Conservation (phyloP, 1,140 invertebrate genomes). For the Drosophila burlai region DNA sequence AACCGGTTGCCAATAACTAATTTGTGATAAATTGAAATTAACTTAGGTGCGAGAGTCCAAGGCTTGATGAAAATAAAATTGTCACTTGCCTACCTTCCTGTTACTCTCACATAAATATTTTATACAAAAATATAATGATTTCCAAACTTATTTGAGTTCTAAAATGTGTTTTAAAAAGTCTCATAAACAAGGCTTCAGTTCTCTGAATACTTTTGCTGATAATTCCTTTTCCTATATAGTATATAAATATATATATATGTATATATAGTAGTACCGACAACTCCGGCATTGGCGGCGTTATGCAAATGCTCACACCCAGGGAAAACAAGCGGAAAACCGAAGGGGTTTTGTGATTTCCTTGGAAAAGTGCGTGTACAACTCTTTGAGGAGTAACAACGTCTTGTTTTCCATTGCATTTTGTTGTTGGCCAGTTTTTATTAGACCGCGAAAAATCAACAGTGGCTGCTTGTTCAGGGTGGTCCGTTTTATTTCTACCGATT, state of each 20-base stretch:
- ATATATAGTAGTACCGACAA: slow-evolving; percentile 3
- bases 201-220: background rate
- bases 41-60: background rate
- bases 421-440: slow-evolving; percentile 67
- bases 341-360: slow-evolving; percentile 71
- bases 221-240: background rate
- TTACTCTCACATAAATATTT: background rate
- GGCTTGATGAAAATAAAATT: background rate
- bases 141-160: background rate
- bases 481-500: slow-evolving; percentile 30
- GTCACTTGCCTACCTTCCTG: background rate
- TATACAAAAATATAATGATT: background rate
- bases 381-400: slow-evolving; percentile 52
- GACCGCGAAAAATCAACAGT: slow-evolving; percentile 83
- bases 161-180: background rate
- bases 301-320: slow-evolving; percentile 61
- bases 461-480: slow-evolving; percentile 68
- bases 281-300: slow-evolving; percentile 41
- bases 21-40: slow-evolving; percentile 14
- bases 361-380: slow-evolving; percentile 74
- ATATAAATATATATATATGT: background rate
- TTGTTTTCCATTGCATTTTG: slow-evolving; percentile 31
- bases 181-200: background rate
- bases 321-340: slow-evolving; percentile 53
- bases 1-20: slow-evolving; percentile 31